Evolutionary conservation across 2,113 vertebrate species (phyloP).

Genomic region (Lepus americanus): DNA sequence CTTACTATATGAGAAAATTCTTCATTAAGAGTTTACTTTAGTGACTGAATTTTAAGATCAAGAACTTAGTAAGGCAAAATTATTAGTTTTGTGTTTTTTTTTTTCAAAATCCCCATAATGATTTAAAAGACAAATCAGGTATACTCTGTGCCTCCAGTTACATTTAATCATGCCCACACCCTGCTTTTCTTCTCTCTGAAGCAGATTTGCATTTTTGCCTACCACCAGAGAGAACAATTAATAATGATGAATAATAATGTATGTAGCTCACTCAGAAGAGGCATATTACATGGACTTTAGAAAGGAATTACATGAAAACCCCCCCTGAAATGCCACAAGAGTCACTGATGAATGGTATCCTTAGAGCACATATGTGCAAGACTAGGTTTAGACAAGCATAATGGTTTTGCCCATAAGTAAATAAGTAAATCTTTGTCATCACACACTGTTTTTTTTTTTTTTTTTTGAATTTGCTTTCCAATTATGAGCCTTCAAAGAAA

Average conservation of each 20-base stretch:
- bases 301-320: conserved; percentile 63
- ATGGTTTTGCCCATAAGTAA: conserved; percentile 63
- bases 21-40: background rate
- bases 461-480: conserved; percentile 51
- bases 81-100: background rate
- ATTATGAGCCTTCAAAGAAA: background rate
- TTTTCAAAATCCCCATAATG: background rate
- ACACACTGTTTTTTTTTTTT: conserved; percentile 20
- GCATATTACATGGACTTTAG: conserved; percentile 32
- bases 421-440: conserved; percentile 68
- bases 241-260: conserved; percentile 68
- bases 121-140: background rate
- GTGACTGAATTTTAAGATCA: background rate
- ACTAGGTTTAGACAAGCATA: conserved; percentile 37
- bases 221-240: conserved; percentile 23
- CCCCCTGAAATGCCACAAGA: conserved; percentile 23
- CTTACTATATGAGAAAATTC: conserved; percentile 1
- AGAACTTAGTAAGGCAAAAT: background rate
- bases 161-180: background rate
- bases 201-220: conserved; percentile 35
- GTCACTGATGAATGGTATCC: conserved; percentile 34
- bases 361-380: conserved; percentile 32
- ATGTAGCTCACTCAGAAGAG: conserved; percentile 33
- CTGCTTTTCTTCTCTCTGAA: conserved; percentile 33
- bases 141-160: background rate